Evolutionary conservation across 2,797 vertebrate species (phyloP).

Genomic region (Octomys mimax): DNA sequence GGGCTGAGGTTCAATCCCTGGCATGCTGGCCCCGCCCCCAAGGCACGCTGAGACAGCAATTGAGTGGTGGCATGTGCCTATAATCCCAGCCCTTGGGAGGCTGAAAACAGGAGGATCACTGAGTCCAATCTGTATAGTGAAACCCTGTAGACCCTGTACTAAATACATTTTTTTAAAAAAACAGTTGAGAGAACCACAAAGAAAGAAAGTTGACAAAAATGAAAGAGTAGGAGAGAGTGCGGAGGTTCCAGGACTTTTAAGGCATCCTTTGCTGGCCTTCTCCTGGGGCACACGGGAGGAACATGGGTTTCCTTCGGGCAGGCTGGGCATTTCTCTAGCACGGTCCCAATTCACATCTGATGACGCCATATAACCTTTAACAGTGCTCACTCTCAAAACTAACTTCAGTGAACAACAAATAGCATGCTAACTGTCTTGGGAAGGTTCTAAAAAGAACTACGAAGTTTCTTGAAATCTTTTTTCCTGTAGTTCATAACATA

Average conservation of each 20-base stretch:
- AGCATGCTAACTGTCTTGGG: not conserved
- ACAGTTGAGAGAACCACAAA: not conserved
- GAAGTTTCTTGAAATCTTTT: slow-evolving; percentile 38
- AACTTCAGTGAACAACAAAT: not conserved
- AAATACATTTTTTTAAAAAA: not conserved
- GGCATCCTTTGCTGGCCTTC: not conserved
- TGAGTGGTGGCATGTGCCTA: no score
- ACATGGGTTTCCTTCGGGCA: not conserved
- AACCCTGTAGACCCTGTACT: no score
- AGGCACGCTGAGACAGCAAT: no score
- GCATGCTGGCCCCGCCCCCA: no score
- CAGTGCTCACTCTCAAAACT: not conserved
- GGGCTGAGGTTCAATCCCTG: no score
- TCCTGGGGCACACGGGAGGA: not conserved
- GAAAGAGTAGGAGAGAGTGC: not conserved
- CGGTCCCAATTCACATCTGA: not conserved
- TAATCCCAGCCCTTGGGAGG: no score
- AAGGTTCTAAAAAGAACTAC: slow-evolving; percentile 16
- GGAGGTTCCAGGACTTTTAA: not conserved
- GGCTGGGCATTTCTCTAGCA: not conserved
- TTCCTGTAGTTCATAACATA: slow-evolving; percentile 50
- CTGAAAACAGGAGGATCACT: no score
- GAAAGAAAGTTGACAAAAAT: not conserved
- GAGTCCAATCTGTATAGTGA: no score
- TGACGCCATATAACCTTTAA: not conserved